These are phyloP conservation scores for Microctonus aethiopoides DNA, from an alignment of 2,888 invertebrate genomes.

Conservation along the genomic window DNA sequence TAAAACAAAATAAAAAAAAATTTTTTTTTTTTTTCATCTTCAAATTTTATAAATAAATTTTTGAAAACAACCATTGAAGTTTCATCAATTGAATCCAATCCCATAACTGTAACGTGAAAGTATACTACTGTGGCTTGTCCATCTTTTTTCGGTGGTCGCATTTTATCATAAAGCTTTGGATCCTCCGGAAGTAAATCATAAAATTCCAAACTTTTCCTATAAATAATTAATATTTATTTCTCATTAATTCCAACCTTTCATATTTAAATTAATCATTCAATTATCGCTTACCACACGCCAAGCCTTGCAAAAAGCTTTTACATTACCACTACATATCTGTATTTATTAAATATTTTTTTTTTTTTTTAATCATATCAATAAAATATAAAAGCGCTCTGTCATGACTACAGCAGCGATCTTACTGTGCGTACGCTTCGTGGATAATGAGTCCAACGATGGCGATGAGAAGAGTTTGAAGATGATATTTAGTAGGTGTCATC, in stretches of 20 bases:
- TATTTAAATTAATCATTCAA: background rate
- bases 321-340: background rate
- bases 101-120: slow-evolving; percentile 95
- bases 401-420: slow-evolving; percentile 49
- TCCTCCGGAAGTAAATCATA: slow-evolving; percentile 88
- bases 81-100: slow-evolving; percentile 94
- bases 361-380: background rate
- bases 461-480: slow-evolving; percentile 18
- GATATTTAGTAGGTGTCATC: slow-evolving; percentile 17
- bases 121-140: slow-evolving; percentile 88
- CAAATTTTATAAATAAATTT: background rate
- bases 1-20: background rate
- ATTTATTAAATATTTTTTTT: slow-evolving; percentile 2
- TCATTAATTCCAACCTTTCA: background rate
- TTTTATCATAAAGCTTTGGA: slow-evolving; percentile 89
- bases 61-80: slow-evolving; percentile 83
- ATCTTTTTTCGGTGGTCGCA: slow-evolving; percentile 91
- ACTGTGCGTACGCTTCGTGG: slow-evolving; percentile 58
- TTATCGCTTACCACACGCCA: background rate
- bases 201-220: slow-evolving; percentile 80
- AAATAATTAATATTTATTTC: slow-evolving; percentile 4
- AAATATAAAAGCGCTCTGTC: slow-evolving; percentile 15
- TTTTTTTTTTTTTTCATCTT: background rate
- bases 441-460: slow-evolving; percentile 34
- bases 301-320: slow-evolving; percentile 11